Percentiles rank a stretch among this genome's conserved stretches.
Evolutionary conservation across 1,140 invertebrate species (phyloP).

Genomic region (Drosophila setifemur): DNA sequence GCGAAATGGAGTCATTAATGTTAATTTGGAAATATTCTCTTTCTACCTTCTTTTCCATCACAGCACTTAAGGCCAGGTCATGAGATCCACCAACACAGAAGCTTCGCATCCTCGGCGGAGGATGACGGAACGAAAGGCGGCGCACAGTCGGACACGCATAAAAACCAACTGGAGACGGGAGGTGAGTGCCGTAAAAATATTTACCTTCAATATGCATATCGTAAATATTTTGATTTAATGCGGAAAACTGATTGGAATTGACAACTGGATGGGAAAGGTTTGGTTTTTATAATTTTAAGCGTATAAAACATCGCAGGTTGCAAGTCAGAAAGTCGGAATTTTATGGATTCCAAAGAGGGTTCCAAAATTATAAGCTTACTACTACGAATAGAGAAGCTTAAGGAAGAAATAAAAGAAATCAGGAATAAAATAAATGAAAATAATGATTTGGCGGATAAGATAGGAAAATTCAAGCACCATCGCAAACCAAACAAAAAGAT

Average conservation of each 20-base stretch:
- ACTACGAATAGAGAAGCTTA: not conserved
- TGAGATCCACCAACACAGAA: slow-evolving; percentile 63
- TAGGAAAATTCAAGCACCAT: not conserved
- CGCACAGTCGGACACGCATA: slow-evolving; percentile 53
- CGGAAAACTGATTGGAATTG: slow-evolving; percentile 40
- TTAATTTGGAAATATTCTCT: slow-evolving; percentile 59
- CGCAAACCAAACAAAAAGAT: not conserved
- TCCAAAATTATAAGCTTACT: not conserved
- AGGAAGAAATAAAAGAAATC: not conserved
- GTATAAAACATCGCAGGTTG: slow-evolving; percentile 25
- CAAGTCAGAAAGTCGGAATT: too few species aligned
- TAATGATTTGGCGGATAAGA: not conserved
- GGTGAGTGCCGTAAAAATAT: slow-evolving; percentile 45
- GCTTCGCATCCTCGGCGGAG: slow-evolving; percentile 37
- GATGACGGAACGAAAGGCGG: slow-evolving; percentile 32
- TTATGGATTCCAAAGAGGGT: not conserved
- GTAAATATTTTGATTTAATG: slow-evolving; percentile 61
- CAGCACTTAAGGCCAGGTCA: slow-evolving; percentile 36
- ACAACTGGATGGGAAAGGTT: not conserved
- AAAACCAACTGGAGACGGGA: slow-evolving; percentile 36
- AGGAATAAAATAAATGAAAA: too few species aligned
- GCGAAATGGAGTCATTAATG: slow-evolving; percentile 61
- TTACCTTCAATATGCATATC: slow-evolving; percentile 24
- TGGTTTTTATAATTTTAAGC: not conserved
- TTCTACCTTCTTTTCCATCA: not conserved